Evolutionary conservation across 2,113 vertebrate genomes (phyloP), one percentile per base, ranked within the genome.

Genomic region (Platichthys stellatus): DNA sequence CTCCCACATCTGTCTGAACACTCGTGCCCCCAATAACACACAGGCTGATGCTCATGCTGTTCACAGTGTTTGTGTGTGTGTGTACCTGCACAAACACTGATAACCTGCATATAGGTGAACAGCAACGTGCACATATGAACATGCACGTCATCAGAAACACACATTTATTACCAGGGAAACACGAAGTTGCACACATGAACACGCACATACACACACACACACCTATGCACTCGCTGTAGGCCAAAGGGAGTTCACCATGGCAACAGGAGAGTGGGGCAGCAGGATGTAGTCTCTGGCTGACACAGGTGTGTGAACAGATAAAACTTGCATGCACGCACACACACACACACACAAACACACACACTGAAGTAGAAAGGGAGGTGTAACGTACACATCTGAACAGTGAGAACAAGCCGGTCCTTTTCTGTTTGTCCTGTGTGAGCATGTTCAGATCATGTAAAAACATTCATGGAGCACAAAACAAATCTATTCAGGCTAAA

Each of bases 191-290:
- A 80, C 78, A 72, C 78, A 56, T 26, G 40, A 62, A 24, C 24
- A 24, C 24, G 2, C 24, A 24, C 24, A 24, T 72, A 77, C 80
- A 77, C 35, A 72, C 66, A 64, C 82, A 80, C 80, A 78, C 82
- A 80, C 79, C 63, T 54, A 71, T 79, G 59, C 72, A 58, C 66
- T 74, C 67, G 75, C 86, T 86, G 75, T 56, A 84, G 87, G 88
- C 87, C 83, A 77, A 72, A 82, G 79, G 49, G 77, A 90, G 75
- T 91, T 93, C 82, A 89, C 90, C 92, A 93, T 92, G 92, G 92
- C 92, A 93, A 93, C 92, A 87, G 77, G 83, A 87, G 81, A 83
- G 79, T 59, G 57, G 87, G 88, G 84, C 82, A 87, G 81, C 73
- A 75, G 81, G 80, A 82, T 81, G 73, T 65, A 72, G 83, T 59